Conservation (phyloP, 1,140 invertebrate genomes). For the Centruroides vittatus region DNA sequence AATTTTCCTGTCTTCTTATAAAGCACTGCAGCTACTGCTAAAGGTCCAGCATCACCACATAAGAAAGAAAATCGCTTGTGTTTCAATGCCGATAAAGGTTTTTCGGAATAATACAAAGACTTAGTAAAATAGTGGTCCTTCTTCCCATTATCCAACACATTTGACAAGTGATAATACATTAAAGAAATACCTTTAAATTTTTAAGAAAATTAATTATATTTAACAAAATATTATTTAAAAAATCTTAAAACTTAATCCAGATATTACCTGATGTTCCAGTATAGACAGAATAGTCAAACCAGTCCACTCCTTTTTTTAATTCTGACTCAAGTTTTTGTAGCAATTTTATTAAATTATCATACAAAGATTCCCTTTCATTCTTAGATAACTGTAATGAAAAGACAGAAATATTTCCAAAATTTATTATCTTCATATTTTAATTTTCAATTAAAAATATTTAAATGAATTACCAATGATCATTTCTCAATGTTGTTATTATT, state of each 20-base stretch:
- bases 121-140: constrained; percentile 27
- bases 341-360: constrained; percentile 4
- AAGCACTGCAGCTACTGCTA: constrained; percentile 51
- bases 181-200: constrained; percentile 33
- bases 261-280: constrained; percentile 31
- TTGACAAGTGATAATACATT: constrained; percentile 35
- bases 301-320: constrained; percentile 6
- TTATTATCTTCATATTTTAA: too few species aligned
- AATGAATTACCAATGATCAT: too few species aligned
- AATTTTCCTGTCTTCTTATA: constrained; percentile 31
- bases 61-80: constrained; percentile 46
- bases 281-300: constrained; percentile 34
- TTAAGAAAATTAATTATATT: background rate
- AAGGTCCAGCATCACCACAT: constrained; percentile 58
- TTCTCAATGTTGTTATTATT: too few species aligned
- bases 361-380: too few species aligned
- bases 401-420: too few species aligned
- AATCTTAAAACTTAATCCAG: background rate
- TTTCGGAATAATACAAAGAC: constrained; percentile 34
- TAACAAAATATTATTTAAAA: too few species aligned
- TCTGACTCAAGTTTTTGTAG: constrained; percentile 9
- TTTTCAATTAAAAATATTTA: too few species aligned
- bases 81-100: constrained; percentile 31
- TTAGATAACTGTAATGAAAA: too few species aligned
- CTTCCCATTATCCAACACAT: constrained; percentile 19